Evolutionary conservation across 2,113 vertebrate genomes (phyloP).

Genomic region (Phalacrocorax pelagicus): DNA sequence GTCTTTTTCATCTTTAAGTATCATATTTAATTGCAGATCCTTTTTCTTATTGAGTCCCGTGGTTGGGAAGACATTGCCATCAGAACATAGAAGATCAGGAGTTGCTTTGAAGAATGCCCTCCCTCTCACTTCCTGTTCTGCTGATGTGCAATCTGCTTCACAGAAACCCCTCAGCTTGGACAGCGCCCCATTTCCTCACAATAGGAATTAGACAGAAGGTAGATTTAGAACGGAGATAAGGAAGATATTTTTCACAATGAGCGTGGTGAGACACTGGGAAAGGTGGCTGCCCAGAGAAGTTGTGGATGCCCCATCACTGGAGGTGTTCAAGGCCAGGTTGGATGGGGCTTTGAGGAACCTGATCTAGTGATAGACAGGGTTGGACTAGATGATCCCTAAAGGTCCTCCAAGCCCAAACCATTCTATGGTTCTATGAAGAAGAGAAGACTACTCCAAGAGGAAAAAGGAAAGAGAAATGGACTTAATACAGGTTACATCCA

Average conservation of each 20-base stretch:
- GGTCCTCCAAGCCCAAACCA: background rate
- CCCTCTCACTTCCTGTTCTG: background rate
- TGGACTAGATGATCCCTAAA: background rate
- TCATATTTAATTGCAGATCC: background rate
- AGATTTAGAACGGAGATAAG: background rate
- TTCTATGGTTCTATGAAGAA: background rate
- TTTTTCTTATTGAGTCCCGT: background rate
- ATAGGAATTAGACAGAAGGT: background rate
- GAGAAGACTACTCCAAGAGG: background rate
- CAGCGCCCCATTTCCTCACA: background rate
- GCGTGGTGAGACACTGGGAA: background rate
- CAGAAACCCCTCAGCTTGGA: background rate
- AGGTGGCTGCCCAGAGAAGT: background rate
- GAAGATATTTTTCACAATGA: background rate
- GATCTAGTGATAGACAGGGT: background rate
- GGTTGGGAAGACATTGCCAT: background rate
- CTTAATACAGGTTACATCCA: background rate
- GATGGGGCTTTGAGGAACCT: fast-evolving
- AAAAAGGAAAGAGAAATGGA: background rate
- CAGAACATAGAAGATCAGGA: background rate
- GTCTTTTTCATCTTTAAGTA: background rate
- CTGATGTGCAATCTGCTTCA: background rate
- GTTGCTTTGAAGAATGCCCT: background rate
- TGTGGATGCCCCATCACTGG: background rate
- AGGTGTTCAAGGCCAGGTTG: background rate